Base-by-base conservation (phyloP, 2,797 vertebrate genomes). In the Trichosurus vulpecula region DNA sequence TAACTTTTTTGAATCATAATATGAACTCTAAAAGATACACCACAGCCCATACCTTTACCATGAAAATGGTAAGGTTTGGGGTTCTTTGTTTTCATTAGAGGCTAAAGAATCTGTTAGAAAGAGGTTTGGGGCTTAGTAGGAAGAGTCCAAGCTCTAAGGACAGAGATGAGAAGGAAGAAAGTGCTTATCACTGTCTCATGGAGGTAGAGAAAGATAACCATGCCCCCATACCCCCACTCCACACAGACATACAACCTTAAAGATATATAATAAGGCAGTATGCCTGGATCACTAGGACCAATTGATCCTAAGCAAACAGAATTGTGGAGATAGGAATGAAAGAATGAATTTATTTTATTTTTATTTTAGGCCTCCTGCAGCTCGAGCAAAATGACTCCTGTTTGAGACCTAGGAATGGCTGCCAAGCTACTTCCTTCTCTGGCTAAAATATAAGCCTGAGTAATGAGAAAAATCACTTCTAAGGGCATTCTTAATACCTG, bases 361-460 rank as follows among this genome's bases (percentile, higher is more conserved):
- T n/a, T n/a, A 87, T 27, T 47, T 81, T 4, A 87, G 41, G 19
- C 22, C 41, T 47, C 27, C 41, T 47, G 22, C 22, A 47, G 8
- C 2, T 47, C 41, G 27, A 47, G 41, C 3, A 47, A 87, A 87
- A 87, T 47, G 22, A 87, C 22, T 87, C 41, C 52, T 93, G 87
- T 94, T 90, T 93, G 52, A 95, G 31, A 91, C 87, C 66, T 52
- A 81, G 13, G 81, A 94, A 4, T 57, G 90, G 35, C 47, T 94
- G 90, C 81, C 96, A 97, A 56, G n/a, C 74, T 94, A 94, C 87
- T 52, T 94, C 5, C 47, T 92, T 55, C 54, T 55, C 61, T 95
- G 93, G 92, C 91, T 94, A 94, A 97, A 95, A 93, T 52, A 9
- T 66, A 89, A 93, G 93, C 89, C n/a, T 55, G 22, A 27, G 87